Conservation (phyloP, 2,113 vertebrate genomes). For the Syrmaticus mikado region DNA sequence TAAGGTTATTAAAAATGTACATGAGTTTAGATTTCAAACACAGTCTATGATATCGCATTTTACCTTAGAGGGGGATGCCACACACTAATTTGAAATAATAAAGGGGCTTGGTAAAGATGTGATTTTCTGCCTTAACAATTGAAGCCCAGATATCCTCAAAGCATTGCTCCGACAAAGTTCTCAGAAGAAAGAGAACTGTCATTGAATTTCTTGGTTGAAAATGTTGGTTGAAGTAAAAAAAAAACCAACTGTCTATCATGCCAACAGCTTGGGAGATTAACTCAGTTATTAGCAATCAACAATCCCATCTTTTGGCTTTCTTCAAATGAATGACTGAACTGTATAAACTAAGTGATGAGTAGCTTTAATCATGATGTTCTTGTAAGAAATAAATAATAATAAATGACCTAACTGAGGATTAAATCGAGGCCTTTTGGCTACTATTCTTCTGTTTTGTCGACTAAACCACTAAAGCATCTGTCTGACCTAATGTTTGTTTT, state of each 20-base stretch:
- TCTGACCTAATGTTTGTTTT: constrained; percentile 6
- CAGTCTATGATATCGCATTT: background rate
- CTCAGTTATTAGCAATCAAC: background rate
- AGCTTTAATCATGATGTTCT: constrained; percentile 3
- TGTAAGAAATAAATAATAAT: constrained; percentile 32
- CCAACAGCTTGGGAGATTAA: background rate
- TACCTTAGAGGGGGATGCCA: background rate
- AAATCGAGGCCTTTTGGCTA: background rate
- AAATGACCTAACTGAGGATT: constrained; percentile 9
- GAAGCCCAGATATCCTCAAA: background rate
- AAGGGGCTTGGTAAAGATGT: background rate
- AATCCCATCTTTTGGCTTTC: background rate
- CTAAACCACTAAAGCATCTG: background rate
- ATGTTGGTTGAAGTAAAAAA: background rate
- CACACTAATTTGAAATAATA: background rate
- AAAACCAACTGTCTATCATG: background rate
- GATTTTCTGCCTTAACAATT: background rate
- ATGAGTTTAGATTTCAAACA: background rate
- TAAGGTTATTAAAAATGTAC: background rate
- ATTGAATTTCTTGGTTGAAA: background rate
- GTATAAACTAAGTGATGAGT: background rate
- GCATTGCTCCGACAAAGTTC: background rate
- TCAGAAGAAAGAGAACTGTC: background rate
- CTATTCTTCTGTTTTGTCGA: background rate
- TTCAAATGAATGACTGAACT: background rate